These are phyloP conservation scores for Tetramorium parvispinum DNA, from an alignment of 1,140 invertebrate genomes.

Conservation along the genomic window DNA sequence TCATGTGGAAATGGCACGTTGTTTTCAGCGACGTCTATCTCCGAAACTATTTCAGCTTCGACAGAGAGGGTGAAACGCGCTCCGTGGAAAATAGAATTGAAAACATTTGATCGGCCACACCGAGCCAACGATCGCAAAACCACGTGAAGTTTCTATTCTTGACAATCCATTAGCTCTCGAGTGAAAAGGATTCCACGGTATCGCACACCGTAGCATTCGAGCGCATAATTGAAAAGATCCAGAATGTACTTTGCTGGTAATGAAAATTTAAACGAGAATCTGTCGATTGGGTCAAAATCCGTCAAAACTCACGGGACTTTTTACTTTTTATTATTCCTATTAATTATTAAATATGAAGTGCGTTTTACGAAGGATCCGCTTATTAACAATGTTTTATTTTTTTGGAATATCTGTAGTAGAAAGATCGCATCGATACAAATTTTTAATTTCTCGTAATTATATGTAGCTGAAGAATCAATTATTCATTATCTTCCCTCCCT, in stretches of 20 bases:
- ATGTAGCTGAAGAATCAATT: neutral
- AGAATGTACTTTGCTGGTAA: conserved; percentile 17
- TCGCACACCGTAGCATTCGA: conserved; percentile 10
- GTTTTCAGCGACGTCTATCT: conserved; percentile 36
- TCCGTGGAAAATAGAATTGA: conserved; percentile 44
- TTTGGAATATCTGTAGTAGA: neutral
- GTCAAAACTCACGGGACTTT: conserved; percentile 5
- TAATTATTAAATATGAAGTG: conserved; percentile 14
- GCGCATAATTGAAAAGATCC: conserved; percentile 56
- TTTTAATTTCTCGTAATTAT: neutral
- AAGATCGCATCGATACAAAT: neutral
- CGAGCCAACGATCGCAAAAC: conserved; percentile 49
- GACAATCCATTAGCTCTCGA: conserved; percentile 56
- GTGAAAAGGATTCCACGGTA: conserved; percentile 30
- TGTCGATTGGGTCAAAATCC: conserved; percentile 2
- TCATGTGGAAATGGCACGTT: conserved; percentile 33
- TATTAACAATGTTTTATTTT: neutral
- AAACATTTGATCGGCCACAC: conserved; percentile 41
- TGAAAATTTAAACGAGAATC: conserved; percentile 44
- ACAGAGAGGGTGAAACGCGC: conserved; percentile 1
- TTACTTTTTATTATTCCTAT: neutral
- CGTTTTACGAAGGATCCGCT: neutral
- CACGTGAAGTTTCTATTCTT: conserved; percentile 57
- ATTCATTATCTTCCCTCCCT: neutral
- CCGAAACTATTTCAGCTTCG: conserved; percentile 38